Conservation (phyloP, 2,797 vertebrate species). For the Argentina silus region DNA sequence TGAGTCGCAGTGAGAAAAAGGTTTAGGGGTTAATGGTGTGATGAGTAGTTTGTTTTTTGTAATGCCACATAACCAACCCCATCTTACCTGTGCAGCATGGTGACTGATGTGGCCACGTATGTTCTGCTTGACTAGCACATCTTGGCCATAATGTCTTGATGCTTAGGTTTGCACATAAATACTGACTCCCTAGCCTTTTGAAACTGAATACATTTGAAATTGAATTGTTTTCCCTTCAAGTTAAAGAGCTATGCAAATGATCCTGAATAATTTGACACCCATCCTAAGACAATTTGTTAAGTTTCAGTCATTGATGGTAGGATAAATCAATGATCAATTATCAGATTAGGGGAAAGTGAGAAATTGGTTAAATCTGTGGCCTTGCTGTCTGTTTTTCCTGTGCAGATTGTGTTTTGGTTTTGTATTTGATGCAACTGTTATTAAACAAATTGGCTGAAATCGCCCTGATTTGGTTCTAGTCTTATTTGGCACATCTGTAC, state of each 20-base stretch:
- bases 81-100: background rate
- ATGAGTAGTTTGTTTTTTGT: background rate
- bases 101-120: background rate
- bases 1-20: background rate
- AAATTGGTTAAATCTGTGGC: background rate
- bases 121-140: background rate
- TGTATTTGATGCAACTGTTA: slow-evolving; percentile 37
- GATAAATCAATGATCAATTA: background rate
- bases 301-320: background rate
- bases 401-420: slow-evolving; percentile 22
- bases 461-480: background rate
- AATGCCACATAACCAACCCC: background rate
- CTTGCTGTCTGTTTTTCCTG: background rate
- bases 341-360: background rate
- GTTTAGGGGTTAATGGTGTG: background rate
- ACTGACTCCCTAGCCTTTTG: background rate
- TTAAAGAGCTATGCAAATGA: background rate
- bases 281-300: background rate
- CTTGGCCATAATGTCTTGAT: background rate
- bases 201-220: background rate
- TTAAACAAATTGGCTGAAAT: slow-evolving; percentile 33
- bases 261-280: background rate
- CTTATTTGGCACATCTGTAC: background rate
- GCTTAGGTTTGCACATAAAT: background rate
- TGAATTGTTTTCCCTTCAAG: background rate